Evolutionary conservation across 2,797 vertebrate species (phyloP).

Genomic region (Salmo trutta): DNA sequence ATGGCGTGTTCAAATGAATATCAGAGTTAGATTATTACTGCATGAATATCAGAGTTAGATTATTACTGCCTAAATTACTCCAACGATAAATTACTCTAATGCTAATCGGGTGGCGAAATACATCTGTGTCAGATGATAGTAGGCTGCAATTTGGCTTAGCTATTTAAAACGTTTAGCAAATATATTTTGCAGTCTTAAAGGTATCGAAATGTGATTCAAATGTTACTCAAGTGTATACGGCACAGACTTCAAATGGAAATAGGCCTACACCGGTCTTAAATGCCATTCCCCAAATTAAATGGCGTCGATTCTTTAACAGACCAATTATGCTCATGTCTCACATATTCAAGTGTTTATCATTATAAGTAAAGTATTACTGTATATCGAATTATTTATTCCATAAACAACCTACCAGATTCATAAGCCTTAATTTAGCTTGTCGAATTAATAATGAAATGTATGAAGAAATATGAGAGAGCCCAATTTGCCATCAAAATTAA

Average conservation of each 20-base stretch:
- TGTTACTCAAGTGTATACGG: background rate
- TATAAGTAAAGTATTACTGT: background rate
- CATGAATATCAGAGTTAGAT: background rate
- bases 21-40: background rate
- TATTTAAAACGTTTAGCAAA: background rate
- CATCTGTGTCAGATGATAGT: background rate
- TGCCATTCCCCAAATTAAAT: slow-evolving; percentile 3
- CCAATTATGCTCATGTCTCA: slow-evolving; percentile 13
- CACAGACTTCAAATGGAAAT: background rate
- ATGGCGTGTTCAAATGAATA: background rate
- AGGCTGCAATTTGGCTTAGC: background rate
- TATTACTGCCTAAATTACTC: background rate
- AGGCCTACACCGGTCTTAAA: background rate
- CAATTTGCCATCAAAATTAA: background rate
- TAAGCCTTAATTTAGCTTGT: background rate
- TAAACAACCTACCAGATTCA: background rate
- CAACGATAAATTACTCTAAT: background rate
- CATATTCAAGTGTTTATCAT: background rate
- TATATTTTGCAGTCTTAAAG: background rate
- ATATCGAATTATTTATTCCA: background rate
- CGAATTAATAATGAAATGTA: background rate
- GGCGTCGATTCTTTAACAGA: slow-evolving; percentile 10
- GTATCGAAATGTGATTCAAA: background rate
- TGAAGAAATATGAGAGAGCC: background rate
- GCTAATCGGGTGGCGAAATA: background rate